These are phyloP conservation scores for Bufotes viridis DNA, from an alignment of 2,797 vertebrate genomes.

Conservation along the genomic window DNA sequence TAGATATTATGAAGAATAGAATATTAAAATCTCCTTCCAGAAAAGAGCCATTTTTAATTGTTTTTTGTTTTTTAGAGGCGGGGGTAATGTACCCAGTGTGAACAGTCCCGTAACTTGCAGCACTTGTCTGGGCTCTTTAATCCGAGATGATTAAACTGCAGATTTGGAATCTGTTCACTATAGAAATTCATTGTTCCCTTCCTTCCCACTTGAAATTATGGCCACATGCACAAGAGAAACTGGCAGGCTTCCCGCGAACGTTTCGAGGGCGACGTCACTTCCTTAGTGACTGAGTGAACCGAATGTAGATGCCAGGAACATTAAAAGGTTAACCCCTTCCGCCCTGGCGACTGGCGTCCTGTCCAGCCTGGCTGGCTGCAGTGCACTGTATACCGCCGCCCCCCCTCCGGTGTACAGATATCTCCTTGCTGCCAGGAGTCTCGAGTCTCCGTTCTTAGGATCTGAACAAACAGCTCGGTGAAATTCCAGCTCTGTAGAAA, in stretches of 20 bases:
- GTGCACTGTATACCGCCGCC: neutral
- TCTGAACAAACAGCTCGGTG: neutral
- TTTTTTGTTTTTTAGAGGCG: neutral
- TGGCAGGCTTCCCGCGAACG: conserved; percentile 42
- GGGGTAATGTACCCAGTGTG: neutral
- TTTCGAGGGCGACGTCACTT: conserved; percentile 47
- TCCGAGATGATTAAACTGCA: conserved; percentile 6
- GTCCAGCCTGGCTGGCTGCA: neutral
- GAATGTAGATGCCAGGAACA: conserved; percentile 38
- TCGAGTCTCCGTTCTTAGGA: neutral
- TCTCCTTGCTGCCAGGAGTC: neutral
- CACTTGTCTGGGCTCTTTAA: conserved; percentile 34
- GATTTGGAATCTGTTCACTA: neutral
- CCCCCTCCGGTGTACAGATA: neutral
- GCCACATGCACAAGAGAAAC: conserved; percentile 45
- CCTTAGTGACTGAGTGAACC: conserved; percentile 43
- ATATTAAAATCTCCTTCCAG: neutral
- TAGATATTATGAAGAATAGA: neutral
- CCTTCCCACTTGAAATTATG: conserved; percentile 36
- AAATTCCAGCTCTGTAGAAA: neutral
- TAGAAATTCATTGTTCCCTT: conserved; percentile 48
- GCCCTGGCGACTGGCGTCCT: neutral
- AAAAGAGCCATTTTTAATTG: neutral
- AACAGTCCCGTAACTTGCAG: neutral
- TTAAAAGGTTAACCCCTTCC: conserved; percentile 30